These are phyloP conservation scores for Monochamus alternatus DNA, from an alignment of 2,888 invertebrate genomes.

Conservation along the genomic window DNA sequence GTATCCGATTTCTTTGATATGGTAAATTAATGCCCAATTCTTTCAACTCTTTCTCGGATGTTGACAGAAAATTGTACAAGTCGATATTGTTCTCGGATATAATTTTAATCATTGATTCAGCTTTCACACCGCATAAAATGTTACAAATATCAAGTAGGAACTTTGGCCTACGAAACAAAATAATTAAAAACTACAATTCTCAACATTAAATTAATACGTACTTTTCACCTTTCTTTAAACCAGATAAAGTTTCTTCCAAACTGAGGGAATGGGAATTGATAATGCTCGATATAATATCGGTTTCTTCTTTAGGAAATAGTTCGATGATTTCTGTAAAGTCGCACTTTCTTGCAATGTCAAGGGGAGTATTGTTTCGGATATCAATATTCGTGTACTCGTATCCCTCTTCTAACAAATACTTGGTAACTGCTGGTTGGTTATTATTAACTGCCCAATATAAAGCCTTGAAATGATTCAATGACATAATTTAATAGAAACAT, in stretches of 20 bases:
- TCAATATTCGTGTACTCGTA: slow-evolving; percentile 73
- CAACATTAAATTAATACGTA: slow-evolving; percentile 36
- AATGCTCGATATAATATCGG: slow-evolving; percentile 54
- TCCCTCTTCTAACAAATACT: slow-evolving; percentile 73
- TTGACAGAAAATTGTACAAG: slow-evolving; percentile 74
- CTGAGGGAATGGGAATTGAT: slow-evolving; percentile 41
- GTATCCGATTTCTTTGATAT: slow-evolving; percentile 75
- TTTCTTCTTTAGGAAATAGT: slow-evolving; percentile 69
- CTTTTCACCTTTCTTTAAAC: slow-evolving; percentile 50
- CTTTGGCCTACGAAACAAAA: slow-evolving; percentile 67
- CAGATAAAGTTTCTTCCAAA: slow-evolving; percentile 56
- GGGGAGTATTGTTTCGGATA: slow-evolving; percentile 71
- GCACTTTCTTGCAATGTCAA: slow-evolving; percentile 74
- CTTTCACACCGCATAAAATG: slow-evolving; percentile 76
- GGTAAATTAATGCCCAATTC: slow-evolving; percentile 76
- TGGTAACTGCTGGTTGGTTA: slow-evolving; percentile 73
- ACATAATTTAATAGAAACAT: no score
- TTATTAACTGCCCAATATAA: slow-evolving; percentile 77
- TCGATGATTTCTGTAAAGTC: slow-evolving; percentile 72
- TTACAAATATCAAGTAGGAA: slow-evolving; percentile 74
- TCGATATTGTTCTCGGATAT: slow-evolving; percentile 73
- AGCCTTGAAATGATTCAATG: slow-evolving; percentile 70
- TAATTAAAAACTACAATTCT: background rate
- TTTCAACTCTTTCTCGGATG: slow-evolving; percentile 75
- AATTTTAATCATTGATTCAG: slow-evolving; percentile 71